Evolutionary conservation across 2,888 invertebrate species (phyloP).

Genomic region (Tuta absoluta): DNA sequence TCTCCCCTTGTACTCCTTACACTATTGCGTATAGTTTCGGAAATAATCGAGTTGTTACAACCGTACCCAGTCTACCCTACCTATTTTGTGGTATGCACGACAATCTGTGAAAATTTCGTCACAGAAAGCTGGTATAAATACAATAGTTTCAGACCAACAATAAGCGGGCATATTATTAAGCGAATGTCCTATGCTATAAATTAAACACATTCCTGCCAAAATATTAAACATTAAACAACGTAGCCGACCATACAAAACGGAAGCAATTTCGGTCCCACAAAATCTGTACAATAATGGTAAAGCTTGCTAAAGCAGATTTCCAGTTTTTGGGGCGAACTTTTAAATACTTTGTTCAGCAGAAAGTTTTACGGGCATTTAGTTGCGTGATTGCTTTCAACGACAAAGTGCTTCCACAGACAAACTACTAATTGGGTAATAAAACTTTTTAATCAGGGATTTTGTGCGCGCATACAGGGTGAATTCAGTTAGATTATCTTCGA

Average conservation of each 20-base stretch:
- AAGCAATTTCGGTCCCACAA: slow-evolving; percentile 35
- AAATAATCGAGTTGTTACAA: too few relatives aligned
- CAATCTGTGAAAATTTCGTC: too few relatives aligned
- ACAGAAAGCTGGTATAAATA: background rate
- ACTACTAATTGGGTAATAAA: slow-evolving; percentile 15
- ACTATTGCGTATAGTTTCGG: too few relatives aligned
- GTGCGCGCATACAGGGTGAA: slow-evolving; percentile 28
- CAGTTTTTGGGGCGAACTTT: slow-evolving; percentile 21
- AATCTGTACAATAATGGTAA: slow-evolving; percentile 35
- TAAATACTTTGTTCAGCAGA: slow-evolving; percentile 30
- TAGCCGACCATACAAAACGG: slow-evolving; percentile 24
- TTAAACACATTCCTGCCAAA: slow-evolving; percentile 10
- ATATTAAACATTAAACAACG: slow-evolving; percentile 18
- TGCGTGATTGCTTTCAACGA: slow-evolving; percentile 40
- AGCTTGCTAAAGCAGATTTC: slow-evolving; percentile 27
- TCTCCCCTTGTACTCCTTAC: too few relatives aligned
- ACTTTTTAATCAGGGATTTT: slow-evolving; percentile 26
- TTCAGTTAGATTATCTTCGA: too few relatives aligned
- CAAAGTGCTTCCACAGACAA: slow-evolving; percentile 16
- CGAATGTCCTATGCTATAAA: background rate
- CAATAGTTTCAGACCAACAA: slow-evolving; percentile 11
- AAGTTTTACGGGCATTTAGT: slow-evolving; percentile 42
- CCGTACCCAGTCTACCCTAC: too few relatives aligned
- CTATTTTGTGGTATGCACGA: too few relatives aligned
- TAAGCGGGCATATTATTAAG: slow-evolving; percentile 13